Evolutionary conservation across 92 coral and sea anemone species (phyloP).

Genomic region (Epizoanthus rinbou): DNA sequence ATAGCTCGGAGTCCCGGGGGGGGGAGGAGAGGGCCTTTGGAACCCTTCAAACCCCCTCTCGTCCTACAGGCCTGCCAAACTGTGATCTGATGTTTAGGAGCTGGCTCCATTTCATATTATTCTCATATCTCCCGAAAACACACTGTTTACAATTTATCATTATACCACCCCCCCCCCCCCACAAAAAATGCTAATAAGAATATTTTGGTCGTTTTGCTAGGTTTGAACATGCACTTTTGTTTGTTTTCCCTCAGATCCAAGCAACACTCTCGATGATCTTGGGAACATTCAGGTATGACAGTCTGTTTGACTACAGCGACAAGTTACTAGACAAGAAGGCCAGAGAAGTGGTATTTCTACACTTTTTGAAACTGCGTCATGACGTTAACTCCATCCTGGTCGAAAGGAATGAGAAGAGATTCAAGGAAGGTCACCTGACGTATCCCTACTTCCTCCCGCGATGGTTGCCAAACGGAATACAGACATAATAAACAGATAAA

Average conservation of each 20-base stretch:
- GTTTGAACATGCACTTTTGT: not conserved
- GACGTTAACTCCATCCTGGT: not conserved
- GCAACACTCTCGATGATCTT: conserved; percentile 34
- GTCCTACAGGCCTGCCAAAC: no score
- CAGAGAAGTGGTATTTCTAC: not conserved
- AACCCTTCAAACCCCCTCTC: no score
- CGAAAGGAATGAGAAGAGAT: conserved; percentile 28
- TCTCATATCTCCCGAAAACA: no score
- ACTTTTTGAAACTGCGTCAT: conserved; percentile 4
- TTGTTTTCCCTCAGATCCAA: conserved; percentile 28
- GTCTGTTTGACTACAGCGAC: conserved; percentile 45
- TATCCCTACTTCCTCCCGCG: conserved; percentile 48
- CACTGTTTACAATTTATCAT: no score
- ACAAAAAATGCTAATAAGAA: no score
- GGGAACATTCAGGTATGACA: conserved; percentile 46
- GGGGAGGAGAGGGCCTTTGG: no score
- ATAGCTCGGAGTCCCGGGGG: no score
- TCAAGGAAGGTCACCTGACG: conserved; percentile 35
- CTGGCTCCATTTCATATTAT: no score
- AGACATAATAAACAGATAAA: not conserved
- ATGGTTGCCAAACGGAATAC: conserved; percentile 47
- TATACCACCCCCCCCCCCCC: no score
- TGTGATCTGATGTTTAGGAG: no score
- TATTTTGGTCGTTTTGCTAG: no score
- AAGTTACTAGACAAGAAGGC: conserved; percentile 27